Conservation (phyloP, 2,113 vertebrate species). For the Telmatochromis bifrenatus region DNA sequence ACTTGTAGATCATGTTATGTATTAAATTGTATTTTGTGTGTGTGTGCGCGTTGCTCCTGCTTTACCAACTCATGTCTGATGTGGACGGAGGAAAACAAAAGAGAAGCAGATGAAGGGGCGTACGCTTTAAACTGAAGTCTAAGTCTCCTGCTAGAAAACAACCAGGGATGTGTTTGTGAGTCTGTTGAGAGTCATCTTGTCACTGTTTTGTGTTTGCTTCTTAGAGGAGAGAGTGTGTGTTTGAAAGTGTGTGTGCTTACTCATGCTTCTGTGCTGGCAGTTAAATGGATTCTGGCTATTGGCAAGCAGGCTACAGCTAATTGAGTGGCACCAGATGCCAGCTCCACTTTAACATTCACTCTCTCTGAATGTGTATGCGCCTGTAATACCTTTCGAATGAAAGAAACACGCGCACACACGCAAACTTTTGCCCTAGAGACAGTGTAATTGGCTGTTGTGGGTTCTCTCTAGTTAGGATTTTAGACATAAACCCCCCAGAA, state of each 20-base stretch:
- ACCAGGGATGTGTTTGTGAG: background rate
- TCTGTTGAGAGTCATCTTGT: background rate
- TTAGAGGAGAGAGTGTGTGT: background rate
- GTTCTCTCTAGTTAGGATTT: constrained; percentile 59
- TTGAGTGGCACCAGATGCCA: constrained; percentile 65
- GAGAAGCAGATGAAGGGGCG: background rate
- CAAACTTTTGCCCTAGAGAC: constrained; percentile 40
- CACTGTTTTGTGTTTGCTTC: background rate
- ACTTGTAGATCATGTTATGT: background rate
- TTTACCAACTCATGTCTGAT: background rate
- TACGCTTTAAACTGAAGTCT: background rate
- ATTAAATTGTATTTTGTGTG: background rate
- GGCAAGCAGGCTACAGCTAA: constrained; percentile 59
- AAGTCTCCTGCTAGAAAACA: background rate
- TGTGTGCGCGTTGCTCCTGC: background rate
- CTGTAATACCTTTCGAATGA: background rate
- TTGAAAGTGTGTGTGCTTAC: background rate
- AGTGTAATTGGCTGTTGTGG: constrained; percentile 66
- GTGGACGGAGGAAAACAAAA: background rate
- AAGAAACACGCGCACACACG: background rate
- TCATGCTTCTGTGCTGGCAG: constrained; percentile 42
- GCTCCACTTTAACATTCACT: constrained; percentile 48
- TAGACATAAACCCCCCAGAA: constrained; percentile 59
- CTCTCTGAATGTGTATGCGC: background rate
- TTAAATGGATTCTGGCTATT: constrained; percentile 60